Percentiles rank a stretch among this genome's conserved stretches.
phyloP scores from a whole-genome alignment of 2,797 vertebrate genomes.

The Anabas testudineus region DNA sequence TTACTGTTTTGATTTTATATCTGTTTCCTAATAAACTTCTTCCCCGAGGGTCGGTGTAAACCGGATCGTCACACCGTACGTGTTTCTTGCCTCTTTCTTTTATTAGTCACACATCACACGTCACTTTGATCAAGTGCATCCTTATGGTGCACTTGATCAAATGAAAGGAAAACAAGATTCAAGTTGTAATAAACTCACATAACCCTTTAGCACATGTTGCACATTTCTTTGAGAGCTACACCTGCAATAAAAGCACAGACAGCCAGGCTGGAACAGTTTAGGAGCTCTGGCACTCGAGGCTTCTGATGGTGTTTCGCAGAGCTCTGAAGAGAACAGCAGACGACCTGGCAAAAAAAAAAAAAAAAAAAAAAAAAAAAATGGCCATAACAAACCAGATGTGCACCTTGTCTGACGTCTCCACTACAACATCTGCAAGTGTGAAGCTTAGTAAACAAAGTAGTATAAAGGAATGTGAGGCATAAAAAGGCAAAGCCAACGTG shows the following conservation, averaged over 20 bases:
- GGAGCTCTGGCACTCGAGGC: conserved; percentile 14
- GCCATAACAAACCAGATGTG: conserved; percentile 53
- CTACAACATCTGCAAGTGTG: conserved; percentile 40
- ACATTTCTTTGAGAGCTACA: conserved; percentile 13
- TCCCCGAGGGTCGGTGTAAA: neutral
- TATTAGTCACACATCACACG: neutral
- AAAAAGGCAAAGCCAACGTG: neutral
- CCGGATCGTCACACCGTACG: neutral
- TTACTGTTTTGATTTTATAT: conserved; percentile 4
- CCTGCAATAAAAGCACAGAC: conserved; percentile 17
- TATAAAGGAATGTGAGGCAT: conserved; percentile 30
- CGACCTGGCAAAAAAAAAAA: conserved; percentile 37
- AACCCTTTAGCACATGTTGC: no score
- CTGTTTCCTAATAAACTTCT: neutral
- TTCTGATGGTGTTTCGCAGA: conserved; percentile 30
- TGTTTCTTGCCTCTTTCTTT: neutral
- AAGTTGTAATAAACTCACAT: neutral
- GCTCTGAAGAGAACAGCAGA: conserved; percentile 22
- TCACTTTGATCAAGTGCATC: neutral
- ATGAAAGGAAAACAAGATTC: neutral
- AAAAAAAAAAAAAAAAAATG: conserved; percentile 24
- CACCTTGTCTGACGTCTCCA: neutral
- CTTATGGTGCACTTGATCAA: neutral
- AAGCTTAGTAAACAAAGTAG: conserved; percentile 38
- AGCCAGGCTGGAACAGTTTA: conserved; percentile 36